A percentile compares a stretch with the other conserved stretches of the same genome.
These are phyloP conservation scores for Carcharodon carcharias DNA, from an alignment of 2,797 vertebrate genomes.

Conservation along the genomic window DNA sequence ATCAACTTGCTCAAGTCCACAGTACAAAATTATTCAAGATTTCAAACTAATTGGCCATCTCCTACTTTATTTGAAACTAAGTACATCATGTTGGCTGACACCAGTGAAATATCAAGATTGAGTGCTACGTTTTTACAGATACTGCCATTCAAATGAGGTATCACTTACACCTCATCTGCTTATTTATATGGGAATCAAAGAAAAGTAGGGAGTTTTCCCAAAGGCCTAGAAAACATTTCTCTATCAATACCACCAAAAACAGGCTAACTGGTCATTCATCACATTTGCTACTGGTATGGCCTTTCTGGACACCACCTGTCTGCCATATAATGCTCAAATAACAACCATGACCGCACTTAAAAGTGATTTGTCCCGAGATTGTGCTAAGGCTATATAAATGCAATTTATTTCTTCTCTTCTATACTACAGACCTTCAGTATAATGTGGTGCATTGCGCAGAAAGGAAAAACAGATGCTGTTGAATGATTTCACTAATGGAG, in stretches of 20 bases:
- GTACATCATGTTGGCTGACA: neutral
- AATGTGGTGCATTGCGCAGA: neutral
- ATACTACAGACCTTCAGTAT: neutral
- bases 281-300: neutral
- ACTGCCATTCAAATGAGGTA: neutral
- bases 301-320: neutral
- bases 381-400: neutral
- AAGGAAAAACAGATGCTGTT: neutral
- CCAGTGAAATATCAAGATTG: neutral
- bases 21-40: neutral
- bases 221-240: neutral
- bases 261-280: neutral
- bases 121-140: neutral
- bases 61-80: neutral
- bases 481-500: neutral
- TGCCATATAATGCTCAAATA: neutral
- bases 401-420: neutral
- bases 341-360: neutral
- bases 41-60: neutral
- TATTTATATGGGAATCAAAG: neutral
- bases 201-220: neutral
- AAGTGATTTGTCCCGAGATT: constrained; percentile 2
- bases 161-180: neutral
- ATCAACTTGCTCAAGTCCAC: neutral
- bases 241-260: neutral